phyloP scores from a whole-genome alignment of 2,113 vertebrate species.

The Alexandromys fortis region DNA sequence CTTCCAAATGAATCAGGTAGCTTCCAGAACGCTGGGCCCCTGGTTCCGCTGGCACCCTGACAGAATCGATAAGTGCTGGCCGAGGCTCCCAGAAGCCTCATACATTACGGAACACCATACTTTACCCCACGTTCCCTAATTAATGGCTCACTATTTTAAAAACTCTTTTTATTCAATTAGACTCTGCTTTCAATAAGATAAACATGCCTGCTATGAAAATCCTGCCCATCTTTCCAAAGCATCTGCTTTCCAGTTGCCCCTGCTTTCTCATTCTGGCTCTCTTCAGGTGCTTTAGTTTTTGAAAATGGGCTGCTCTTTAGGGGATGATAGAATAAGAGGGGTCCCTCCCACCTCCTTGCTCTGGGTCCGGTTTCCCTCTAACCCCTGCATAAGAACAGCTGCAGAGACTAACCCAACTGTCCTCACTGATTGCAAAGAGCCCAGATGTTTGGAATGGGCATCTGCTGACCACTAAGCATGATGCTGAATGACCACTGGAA shows the following conservation, averaged over 20 bases:
- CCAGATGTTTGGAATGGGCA: slow-evolving; percentile 44
- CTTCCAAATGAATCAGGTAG: slow-evolving; percentile 84
- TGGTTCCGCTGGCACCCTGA: slow-evolving; percentile 69
- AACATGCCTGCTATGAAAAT: slow-evolving; percentile 68
- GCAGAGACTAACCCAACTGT: slow-evolving; percentile 9
- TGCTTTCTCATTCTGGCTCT: not conserved
- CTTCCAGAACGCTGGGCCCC: slow-evolving; percentile 64
- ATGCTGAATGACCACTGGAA: not conserved
- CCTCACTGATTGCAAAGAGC: slow-evolving; percentile 45
- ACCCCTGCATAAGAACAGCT: not conserved
- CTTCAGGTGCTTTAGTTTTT: not conserved
- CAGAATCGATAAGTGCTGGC: slow-evolving; percentile 80
- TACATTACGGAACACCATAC: slow-evolving; percentile 68
- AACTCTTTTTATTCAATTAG: slow-evolving; percentile 83
- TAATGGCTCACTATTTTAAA: slow-evolving; percentile 76
- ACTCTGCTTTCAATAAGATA: slow-evolving; percentile 74
- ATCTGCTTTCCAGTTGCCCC: slow-evolving; percentile 55
- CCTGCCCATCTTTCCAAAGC: slow-evolving; percentile 50
- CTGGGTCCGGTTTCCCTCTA: not conserved
- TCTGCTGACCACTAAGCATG: not conserved
- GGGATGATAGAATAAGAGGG: not conserved
- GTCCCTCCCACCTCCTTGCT: not conserved
- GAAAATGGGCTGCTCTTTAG: slow-evolving; percentile 24
- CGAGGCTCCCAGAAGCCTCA: slow-evolving; percentile 77
- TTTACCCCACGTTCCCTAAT: slow-evolving; percentile 80